These are phyloP conservation scores for Manis pentadactyla DNA, from an alignment of 2,797 vertebrate species.

Conservation along the genomic window DNA sequence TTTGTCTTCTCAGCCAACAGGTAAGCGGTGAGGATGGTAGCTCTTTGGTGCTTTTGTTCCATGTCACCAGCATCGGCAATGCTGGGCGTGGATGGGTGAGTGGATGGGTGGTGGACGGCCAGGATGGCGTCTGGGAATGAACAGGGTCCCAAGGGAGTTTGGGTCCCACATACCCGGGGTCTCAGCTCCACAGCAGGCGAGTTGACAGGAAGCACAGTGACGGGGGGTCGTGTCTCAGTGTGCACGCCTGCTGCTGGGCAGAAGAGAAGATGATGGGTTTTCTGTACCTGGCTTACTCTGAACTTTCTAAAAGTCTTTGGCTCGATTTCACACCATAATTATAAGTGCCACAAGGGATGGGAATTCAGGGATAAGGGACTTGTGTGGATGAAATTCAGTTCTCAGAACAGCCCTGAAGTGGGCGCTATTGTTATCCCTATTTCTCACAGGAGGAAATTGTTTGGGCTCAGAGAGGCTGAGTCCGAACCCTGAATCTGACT, in stretches of 20 bases:
- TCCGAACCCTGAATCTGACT: background rate
- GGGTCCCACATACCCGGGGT: rapidly evolving
- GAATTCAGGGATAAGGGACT: background rate
- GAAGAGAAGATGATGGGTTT: background rate
- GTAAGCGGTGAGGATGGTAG: background rate
- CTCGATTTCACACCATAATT: background rate
- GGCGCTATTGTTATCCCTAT: background rate
- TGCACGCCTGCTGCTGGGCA: background rate
- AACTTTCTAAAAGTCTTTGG: background rate
- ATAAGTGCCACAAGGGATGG: background rate
- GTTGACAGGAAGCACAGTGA: background rate
- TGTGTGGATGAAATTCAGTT: background rate
- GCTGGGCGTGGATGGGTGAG: too few relatives aligned
- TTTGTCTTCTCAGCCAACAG: background rate
- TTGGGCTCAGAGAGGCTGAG: background rate
- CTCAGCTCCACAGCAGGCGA: background rate
- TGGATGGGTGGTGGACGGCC: rapidly evolving
- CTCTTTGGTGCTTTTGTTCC: rapidly evolving
- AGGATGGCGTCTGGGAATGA: background rate
- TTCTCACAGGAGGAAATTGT: background rate
- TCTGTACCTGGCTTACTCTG: background rate
- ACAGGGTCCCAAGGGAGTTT: background rate
- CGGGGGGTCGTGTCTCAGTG: background rate
- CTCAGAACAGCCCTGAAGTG: too few relatives aligned
- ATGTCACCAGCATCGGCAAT: rapidly evolving